These are phyloP conservation scores for Tylochromis polylepis DNA, from an alignment of 2,113 vertebrate genomes.

Conservation along the genomic window DNA sequence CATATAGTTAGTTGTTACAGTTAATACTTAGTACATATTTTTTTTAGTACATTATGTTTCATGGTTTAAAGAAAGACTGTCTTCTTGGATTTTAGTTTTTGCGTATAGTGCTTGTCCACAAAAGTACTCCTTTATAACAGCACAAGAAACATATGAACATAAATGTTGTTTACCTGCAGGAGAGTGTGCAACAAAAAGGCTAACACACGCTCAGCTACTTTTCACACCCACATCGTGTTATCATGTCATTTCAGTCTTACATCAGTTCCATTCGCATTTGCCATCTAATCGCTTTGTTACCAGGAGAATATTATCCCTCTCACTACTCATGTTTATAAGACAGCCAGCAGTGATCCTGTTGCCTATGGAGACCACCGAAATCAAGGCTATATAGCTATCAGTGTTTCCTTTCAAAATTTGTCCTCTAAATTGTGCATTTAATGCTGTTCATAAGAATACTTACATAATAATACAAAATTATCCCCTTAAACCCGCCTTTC, in stretches of 20 bases:
- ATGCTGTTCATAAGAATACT: conserved; percentile 15
- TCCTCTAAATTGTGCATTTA: conserved; percentile 35
- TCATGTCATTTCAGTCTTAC: conserved; percentile 28
- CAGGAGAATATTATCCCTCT: conserved; percentile 33
- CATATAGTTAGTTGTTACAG: neutral
- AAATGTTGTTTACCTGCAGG: neutral
- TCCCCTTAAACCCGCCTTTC: neutral
- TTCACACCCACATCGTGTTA: conserved; percentile 18
- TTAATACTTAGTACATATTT: neutral
- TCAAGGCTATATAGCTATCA: conserved; percentile 27
- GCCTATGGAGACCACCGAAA: conserved; percentile 56
- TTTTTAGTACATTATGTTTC: too few relatives aligned
- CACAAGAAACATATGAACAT: neutral
- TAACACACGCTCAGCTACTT: conserved; percentile 17
- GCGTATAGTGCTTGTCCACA: neutral
- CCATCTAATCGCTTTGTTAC: conserved; percentile 58
- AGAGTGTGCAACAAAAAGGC: neutral
- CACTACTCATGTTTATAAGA: conserved; percentile 45
- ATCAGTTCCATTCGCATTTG: conserved; percentile 30
- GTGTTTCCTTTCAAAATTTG: conserved; percentile 27
- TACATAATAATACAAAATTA: conserved; percentile 15
- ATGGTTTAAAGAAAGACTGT: neutral
- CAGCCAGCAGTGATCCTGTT: conserved; percentile 51
- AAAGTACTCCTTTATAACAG: neutral
- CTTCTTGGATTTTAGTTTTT: neutral